Evolutionary conservation across 2,797 vertebrate genomes (phyloP).

Genomic region (Aratinga solstitialis): DNA sequence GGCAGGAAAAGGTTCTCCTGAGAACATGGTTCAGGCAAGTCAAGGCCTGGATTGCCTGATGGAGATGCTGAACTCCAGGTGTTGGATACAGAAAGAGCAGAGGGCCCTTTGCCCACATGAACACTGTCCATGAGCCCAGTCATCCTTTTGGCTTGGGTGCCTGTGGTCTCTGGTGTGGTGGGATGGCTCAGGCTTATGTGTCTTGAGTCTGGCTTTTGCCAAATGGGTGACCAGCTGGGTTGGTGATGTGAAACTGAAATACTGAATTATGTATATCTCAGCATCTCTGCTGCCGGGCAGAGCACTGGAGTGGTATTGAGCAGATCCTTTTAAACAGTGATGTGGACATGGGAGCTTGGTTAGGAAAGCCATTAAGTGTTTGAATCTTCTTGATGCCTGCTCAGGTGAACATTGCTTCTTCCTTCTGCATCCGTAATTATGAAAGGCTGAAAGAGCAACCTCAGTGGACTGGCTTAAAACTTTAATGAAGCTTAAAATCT

Average conservation of each 20-base stretch:
- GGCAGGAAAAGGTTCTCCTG: background rate
- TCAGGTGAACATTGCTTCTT: constrained; percentile 39
- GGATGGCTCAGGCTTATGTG: background rate
- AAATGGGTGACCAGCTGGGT: background rate
- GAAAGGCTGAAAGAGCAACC: constrained; percentile 52
- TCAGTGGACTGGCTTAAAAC: constrained; percentile 54
- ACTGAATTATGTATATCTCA: constrained; percentile 33
- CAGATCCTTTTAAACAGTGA: constrained; percentile 38
- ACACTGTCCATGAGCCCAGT: accelerated
- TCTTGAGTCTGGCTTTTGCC: background rate
- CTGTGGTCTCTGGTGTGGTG: background rate
- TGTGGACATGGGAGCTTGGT: constrained; percentile 65
- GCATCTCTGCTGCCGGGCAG: background rate
- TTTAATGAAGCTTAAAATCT: constrained; percentile 69
- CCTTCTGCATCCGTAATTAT: constrained; percentile 20
- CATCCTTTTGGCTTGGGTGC: background rate
- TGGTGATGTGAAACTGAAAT: background rate
- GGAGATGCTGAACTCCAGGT: background rate
- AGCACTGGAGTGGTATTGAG: constrained; percentile 15
- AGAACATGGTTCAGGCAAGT: background rate
- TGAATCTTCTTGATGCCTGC: constrained; percentile 48
- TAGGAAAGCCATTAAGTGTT: constrained; percentile 76
- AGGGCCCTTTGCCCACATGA: background rate
- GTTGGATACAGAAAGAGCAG: background rate
- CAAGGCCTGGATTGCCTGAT: background rate